phyloP scores from a whole-genome alignment of 2,797 vertebrate species.

The Ciconia nigra region DNA sequence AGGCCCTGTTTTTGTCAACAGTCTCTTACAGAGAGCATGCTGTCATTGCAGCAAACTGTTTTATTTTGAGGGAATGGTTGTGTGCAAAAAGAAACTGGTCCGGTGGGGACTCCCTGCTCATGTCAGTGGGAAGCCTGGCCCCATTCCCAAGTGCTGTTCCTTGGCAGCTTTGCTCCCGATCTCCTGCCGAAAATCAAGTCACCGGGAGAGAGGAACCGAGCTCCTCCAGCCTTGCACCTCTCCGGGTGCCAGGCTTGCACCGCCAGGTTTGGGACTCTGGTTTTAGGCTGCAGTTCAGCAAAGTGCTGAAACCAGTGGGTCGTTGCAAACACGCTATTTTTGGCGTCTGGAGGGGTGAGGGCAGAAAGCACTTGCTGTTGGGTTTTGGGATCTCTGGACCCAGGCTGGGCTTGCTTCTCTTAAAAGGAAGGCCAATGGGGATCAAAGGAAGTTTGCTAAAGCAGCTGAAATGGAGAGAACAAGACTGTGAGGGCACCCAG shows the following conservation, averaged over 20 bases:
- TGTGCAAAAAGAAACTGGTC: background rate
- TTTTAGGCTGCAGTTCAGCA: background rate
- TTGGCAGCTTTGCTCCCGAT: background rate
- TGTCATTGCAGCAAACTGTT: background rate
- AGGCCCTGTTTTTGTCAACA: background rate
- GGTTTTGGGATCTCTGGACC: background rate
- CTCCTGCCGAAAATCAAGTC: background rate
- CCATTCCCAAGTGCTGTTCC: background rate
- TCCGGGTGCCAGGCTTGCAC: background rate
- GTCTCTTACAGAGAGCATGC: background rate
- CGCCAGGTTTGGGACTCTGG: rapidly evolving
- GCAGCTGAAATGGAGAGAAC: background rate
- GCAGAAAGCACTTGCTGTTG: background rate
- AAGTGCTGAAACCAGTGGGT: background rate
- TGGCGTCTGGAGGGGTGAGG: background rate
- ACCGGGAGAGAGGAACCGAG: rapidly evolving
- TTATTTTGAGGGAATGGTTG: background rate
- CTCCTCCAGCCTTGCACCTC: background rate
- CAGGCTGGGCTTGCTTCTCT: background rate
- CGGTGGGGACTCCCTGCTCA: background rate
- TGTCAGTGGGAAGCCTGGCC: background rate
- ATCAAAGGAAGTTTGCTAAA: background rate
- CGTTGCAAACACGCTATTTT: rapidly evolving
- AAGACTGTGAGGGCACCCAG: background rate
- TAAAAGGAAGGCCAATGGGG: rapidly evolving